Evolutionary conservation across 1,140 invertebrate species (phyloP).

Genomic region (Arion vulgaris): DNA sequence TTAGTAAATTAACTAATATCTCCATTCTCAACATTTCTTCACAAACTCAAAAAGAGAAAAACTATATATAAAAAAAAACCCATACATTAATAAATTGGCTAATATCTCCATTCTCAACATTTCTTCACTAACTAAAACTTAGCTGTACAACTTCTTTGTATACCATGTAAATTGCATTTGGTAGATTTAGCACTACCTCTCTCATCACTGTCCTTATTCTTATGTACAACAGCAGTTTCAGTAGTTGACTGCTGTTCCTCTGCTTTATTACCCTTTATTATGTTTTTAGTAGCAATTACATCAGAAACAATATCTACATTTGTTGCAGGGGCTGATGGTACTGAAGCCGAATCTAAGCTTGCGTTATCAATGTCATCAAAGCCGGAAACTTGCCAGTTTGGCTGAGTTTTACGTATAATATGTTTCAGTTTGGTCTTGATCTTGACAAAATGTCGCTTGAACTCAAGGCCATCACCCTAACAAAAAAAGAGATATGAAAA

Average conservation of each 20-base stretch:
- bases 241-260: background rate
- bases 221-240: background rate
- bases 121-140: background rate
- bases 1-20: too few relatives aligned
- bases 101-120: too few relatives aligned
- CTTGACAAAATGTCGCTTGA: constrained; percentile 90
- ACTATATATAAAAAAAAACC: too few relatives aligned
- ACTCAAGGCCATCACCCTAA: constrained; percentile 93
- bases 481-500: too few relatives aligned
- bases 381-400: constrained; percentile 45
- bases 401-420: constrained; percentile 74
- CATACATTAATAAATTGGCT: too few relatives aligned
- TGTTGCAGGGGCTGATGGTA: background rate
- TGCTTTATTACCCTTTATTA: background rate
- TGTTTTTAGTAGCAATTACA: background rate
- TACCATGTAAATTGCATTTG: background rate
- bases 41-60: too few relatives aligned
- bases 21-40: too few relatives aligned
- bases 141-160: background rate
- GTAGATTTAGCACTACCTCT: background rate
- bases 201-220: background rate
- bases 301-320: background rate
- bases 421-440: constrained; percentile 79
- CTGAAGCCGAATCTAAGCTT: background rate
- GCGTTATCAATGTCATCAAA: background rate